These are phyloP conservation scores for Nannoperca obscura DNA, from an alignment of 2,797 vertebrate species.

Conservation along the genomic window DNA sequence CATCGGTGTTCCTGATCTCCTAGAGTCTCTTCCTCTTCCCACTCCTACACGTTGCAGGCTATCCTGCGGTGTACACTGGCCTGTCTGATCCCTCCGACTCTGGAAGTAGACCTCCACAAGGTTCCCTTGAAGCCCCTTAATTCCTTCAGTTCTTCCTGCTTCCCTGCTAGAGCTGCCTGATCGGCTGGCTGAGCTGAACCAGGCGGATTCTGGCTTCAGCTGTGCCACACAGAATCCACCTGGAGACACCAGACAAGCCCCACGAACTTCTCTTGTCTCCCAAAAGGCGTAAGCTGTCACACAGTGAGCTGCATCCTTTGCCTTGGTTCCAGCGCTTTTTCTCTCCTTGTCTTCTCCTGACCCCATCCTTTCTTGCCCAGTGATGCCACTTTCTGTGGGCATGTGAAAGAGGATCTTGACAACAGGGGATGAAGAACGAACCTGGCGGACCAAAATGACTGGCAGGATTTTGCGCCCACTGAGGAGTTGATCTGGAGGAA, in stretches of 20 bases:
- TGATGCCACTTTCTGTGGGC: slow-evolving; percentile 58
- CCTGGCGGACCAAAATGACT: slow-evolving; percentile 85
- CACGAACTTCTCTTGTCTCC: slow-evolving; percentile 89
- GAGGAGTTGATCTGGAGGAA: slow-evolving; percentile 87
- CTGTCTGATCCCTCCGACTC: slow-evolving; percentile 77
- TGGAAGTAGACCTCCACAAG: slow-evolving; percentile 93
- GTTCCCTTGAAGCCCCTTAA: slow-evolving; percentile 81
- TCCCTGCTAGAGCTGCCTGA: slow-evolving; percentile 84
- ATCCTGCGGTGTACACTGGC: slow-evolving; percentile 87
- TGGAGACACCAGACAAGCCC: slow-evolving; percentile 86
- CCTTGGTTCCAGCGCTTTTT: slow-evolving; percentile 36
- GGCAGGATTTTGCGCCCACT: slow-evolving; percentile 85
- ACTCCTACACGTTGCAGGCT: slow-evolving; percentile 75
- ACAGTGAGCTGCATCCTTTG: slow-evolving; percentile 81
- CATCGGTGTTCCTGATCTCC: slow-evolving; percentile 85
- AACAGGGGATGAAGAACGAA: slow-evolving; percentile 87
- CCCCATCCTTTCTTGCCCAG: slow-evolving; percentile 77
- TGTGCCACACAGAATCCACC: slow-evolving; percentile 92
- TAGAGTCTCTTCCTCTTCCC: slow-evolving; percentile 63
- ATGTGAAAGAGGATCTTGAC: slow-evolving; percentile 93
- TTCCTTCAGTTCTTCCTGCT: slow-evolving; percentile 67
- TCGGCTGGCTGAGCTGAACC: slow-evolving; percentile 88
- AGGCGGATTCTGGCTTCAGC: slow-evolving; percentile 87
- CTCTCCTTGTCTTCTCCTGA: slow-evolving; percentile 35
- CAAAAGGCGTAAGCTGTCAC: slow-evolving; percentile 92